Base-by-base conservation (phyloP, 2,888 invertebrate genomes). In the Aporophyla nigra region DNA sequence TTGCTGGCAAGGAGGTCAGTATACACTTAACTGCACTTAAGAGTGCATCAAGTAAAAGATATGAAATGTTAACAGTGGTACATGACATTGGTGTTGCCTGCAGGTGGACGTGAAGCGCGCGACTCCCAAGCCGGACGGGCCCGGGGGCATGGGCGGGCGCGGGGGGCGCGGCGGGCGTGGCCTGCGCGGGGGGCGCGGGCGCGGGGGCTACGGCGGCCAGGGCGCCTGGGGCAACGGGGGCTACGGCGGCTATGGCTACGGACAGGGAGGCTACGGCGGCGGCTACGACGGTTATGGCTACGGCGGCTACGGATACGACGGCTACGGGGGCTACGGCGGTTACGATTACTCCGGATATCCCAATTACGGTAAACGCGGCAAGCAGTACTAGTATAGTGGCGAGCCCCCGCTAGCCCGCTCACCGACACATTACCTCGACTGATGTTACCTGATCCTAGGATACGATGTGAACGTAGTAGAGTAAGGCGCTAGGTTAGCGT, bases 91-190 rank as follows among this genome's bases (percentile, higher is more conserved):
- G 16, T 59, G 27, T 59, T 69, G 16, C 78, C 65, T 89, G 69
- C 92, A 98, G 98, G 98, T 99, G 78, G 99, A 99, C 95, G 99
- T 99, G 58, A 99, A 99, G 96, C 98, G 99, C 92, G 99, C 99
- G 66, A 99, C 99, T 72, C 99, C 99, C 19, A 99, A 98, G 94
- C 98, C 98, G 5, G 98, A 98, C 89, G 97, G 98, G 33, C 97
- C 97, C 67, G 98, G 98, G 27, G 98, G 98, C 73, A 96, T 97
- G 90, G 97, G 98, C 53, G 97, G 97, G 62, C 97, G 98, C 43
- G 97, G 98, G 0, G 96, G 97, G 0, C 96, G 98, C 24, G 97
- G 98, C 0, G 97, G 98, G 49, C 96, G 98, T 16, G 98, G 98
- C 54, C 97, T 97, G 67, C 97, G 98, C 70, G 98, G 98, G 0